phyloP scores from a whole-genome alignment of 2,888 invertebrate species.

The Xestoiulus laeticollis region DNA sequence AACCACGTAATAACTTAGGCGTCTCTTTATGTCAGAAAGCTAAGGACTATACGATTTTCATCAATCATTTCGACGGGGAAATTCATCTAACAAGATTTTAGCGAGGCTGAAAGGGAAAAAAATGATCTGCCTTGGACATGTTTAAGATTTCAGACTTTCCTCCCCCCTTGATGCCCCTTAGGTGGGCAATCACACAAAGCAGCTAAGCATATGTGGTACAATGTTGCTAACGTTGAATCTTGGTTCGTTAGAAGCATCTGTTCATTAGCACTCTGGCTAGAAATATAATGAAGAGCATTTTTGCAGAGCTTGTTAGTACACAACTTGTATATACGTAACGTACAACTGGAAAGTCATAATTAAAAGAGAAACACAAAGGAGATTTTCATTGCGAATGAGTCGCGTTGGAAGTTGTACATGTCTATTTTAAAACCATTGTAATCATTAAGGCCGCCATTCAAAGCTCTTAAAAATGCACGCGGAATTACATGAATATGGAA shows the following conservation, averaged over 20 bases:
- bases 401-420: not conserved
- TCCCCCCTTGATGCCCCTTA: not conserved
- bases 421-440: conserved; percentile 18
- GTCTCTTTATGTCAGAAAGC: not conserved
- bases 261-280: not conserved
- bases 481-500: not conserved
- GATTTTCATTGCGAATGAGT: not conserved
- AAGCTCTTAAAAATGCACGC: not conserved
- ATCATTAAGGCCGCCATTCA: not conserved
- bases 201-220: not conserved
- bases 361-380: not conserved
- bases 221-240: not conserved
- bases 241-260: not conserved
- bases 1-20: not conserved
- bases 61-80: not conserved
- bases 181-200: not conserved
- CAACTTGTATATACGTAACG: not conserved
- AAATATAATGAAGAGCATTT: not conserved
- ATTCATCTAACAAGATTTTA: not conserved
- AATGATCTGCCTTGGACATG: not conserved
- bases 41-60: not conserved
- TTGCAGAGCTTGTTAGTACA: not conserved
- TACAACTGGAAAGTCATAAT: not conserved
- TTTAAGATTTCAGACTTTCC: not conserved
- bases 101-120: not conserved